A percentile compares a stretch with the other conserved stretches of the same genome.
Evolutionary conservation across 2,113 vertebrate genomes (phyloP).

Genomic region (Menura novaehollandiae): DNA sequence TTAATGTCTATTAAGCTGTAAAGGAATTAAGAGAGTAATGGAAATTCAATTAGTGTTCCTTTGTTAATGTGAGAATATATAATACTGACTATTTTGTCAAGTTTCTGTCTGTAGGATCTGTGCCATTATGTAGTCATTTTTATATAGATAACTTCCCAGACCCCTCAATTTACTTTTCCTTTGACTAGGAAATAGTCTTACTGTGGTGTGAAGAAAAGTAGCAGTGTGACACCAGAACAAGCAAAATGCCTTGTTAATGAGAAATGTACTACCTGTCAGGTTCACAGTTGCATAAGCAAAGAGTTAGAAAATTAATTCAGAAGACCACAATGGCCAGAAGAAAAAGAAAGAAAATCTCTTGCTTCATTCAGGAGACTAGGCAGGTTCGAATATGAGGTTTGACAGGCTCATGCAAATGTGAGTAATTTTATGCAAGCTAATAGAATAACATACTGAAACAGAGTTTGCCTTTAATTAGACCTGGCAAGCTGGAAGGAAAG

Average conservation of each 20-base stretch:
- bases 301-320: neutral
- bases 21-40: neutral
- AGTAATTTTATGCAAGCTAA: conserved; percentile 45
- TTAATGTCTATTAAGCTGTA: neutral
- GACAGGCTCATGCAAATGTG: conserved; percentile 7
- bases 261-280: neutral
- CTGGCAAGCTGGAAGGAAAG: conserved; percentile 17
- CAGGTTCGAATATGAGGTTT: conserved; percentile 28
- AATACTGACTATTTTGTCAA: neutral
- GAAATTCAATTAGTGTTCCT: neutral
- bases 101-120: neutral
- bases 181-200: neutral
- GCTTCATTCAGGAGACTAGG: neutral
- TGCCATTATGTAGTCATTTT: neutral
- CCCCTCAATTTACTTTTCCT: neutral
- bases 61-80: neutral
- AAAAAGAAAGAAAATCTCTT: neutral
- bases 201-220: neutral
- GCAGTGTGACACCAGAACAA: neutral
- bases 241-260: neutral
- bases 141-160: neutral
- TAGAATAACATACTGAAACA: neutral
- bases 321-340: neutral
- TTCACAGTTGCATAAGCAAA: neutral
- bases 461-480: conserved; percentile 11